Evolutionary conservation across 2,797 vertebrate species (phyloP), one percentile per base, ranked within the genome.

Genomic region (Fistularia tabacaria): DNA sequence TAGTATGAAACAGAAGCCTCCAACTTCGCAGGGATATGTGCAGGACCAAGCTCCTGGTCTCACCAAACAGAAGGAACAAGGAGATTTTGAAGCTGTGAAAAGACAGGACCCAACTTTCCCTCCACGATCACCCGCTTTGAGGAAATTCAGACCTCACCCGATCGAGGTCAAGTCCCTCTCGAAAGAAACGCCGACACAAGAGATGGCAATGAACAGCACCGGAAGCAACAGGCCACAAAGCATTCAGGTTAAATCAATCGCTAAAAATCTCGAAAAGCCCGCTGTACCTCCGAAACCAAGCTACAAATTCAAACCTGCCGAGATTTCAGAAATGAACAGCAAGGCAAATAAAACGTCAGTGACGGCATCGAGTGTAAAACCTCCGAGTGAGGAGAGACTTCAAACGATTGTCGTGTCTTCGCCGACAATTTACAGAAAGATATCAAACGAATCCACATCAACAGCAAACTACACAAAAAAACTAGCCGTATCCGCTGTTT

Each of bases 241-340:
- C 8, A 92, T 92, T 53, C 88, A 92, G 66, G 88, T 92, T 13
- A 90, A 89, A 76, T 90, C 90, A 45, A 86, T 89, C 39, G 85
- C 89, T 38, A 89, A 83, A 71, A 86, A 77, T 54, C 81, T 83
- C 43, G 75, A 86, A 73, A 92, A 92, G 71, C 85, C 89, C 60
- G 70, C 50, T n/a, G 87, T 90, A 47, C 84, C 89, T 14, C 85
- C 88, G 40, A 91, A 90, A 76, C 90, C 85, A 10, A 90, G 57
- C 67, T 90, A 80, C 69, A 92, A 89, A 78, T 90, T 89, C 46
- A 90, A 85, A 65, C 84, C 85, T 52, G 66, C 77, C 52, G 86
- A 91, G 77, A 68, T 84, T 54, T 85, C 60, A 59, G 50, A 74
- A 54, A 55, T 62, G 40, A 64, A 77, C 46, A 84, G 53, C 65